phyloP scores from a whole-genome alignment of 2,113 vertebrate species.

The Aptenodytes forsteri region DNA sequence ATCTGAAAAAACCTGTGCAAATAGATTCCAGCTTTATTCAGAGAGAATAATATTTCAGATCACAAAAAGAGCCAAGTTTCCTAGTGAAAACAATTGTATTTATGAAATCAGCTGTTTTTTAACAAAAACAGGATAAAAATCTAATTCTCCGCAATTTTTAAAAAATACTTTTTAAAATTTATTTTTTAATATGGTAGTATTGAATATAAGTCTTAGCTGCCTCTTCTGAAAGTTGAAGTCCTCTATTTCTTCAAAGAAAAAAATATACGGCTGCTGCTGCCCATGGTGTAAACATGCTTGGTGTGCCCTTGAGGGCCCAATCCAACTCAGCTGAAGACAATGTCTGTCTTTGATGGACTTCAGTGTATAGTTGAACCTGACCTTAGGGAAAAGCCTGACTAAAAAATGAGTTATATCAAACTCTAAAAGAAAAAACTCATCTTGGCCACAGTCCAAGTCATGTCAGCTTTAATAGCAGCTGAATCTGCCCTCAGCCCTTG shows the following conservation, averaged over 20 bases:
- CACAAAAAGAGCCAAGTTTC: neutral
- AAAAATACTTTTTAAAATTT: neutral
- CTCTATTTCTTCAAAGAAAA: neutral
- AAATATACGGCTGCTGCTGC: neutral
- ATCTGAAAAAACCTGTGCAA: neutral
- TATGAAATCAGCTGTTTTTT: neutral
- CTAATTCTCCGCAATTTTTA: neutral
- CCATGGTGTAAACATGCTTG: neutral
- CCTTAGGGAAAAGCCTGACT: conserved; percentile 21
- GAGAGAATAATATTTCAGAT: neutral
- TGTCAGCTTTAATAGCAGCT: neutral
- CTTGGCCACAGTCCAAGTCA: neutral
- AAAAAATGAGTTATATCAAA: conserved; percentile 12
- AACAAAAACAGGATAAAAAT: neutral
- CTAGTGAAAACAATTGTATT: neutral
- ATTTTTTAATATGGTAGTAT: neutral
- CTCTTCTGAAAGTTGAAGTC: neutral
- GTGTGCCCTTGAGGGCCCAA: neutral
- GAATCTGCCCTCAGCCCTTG: neutral
- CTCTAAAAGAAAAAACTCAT: neutral
- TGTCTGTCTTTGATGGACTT: neutral
- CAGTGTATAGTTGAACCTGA: neutral
- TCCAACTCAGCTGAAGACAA: neutral
- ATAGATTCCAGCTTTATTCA: neutral
- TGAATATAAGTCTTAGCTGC: neutral